phyloP scores from a whole-genome alignment of 2,888 invertebrate genomes.

The Zaprionus obscuricornis region DNA sequence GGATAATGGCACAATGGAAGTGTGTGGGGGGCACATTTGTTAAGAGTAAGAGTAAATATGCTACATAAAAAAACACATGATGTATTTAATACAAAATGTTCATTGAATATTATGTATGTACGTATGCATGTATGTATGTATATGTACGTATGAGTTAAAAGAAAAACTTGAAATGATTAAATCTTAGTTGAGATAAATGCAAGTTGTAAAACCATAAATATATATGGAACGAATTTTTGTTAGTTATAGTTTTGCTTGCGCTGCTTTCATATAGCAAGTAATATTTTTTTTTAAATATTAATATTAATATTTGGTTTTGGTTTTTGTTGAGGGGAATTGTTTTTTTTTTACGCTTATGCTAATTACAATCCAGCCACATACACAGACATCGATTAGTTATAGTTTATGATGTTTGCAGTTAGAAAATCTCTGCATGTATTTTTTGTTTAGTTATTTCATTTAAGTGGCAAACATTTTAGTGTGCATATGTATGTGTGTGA shows the following conservation, averaged over 20 bases:
- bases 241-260: conserved; percentile 52
- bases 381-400: conserved; percentile 57
- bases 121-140: background rate
- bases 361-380: conserved; percentile 77
- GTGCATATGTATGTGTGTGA: conserved; percentile 41
- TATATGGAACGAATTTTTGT: conserved; percentile 55
- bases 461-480: conserved; percentile 30
- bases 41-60: too few species aligned
- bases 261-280: conserved; percentile 40
- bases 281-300: conserved; percentile 9
- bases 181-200: conserved; percentile 57
- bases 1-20: too few species aligned
- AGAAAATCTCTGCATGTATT: conserved; percentile 13
- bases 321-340: conserved; percentile 17
- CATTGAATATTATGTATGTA: background rate
- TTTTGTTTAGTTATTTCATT: conserved; percentile 10
- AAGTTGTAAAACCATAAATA: conserved; percentile 54
- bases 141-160: background rate
- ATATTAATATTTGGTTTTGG: conserved; percentile 18
- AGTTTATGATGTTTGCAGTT: conserved; percentile 43
- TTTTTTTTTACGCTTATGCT: conserved; percentile 62
- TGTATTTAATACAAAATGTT: background rate
- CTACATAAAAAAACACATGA: too few species aligned
- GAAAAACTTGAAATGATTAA: conserved; percentile 33
- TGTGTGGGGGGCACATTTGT: too few species aligned